These are phyloP conservation scores for Hedychridium roseum DNA, from an alignment of 2,888 invertebrate species.

Conservation along the genomic window DNA sequence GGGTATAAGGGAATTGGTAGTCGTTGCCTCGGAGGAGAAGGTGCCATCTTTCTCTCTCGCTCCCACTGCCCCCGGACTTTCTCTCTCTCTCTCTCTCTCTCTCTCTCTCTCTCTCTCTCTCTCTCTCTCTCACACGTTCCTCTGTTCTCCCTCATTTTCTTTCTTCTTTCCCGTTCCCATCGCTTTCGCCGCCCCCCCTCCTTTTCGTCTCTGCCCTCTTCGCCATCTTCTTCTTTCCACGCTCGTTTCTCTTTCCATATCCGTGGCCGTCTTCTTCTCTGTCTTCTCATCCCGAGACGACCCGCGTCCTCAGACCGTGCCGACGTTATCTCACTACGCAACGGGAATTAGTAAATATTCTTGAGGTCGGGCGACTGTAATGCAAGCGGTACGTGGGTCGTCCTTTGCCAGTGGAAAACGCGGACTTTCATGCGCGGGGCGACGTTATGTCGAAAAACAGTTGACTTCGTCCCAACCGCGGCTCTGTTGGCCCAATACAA, in stretches of 20 bases:
- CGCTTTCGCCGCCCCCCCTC: conserved; percentile 5
- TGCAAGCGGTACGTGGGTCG: conserved; percentile 16
- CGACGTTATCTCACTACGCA: conserved; percentile 55
- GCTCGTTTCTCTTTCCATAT: neutral
- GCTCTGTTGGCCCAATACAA: no score
- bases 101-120: conserved; percentile 1
- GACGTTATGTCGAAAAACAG: conserved; percentile 19
- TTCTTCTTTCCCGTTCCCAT: conserved; percentile 8
- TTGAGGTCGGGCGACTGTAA: conserved; percentile 21
- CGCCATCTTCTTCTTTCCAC: neutral
- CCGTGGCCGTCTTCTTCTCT: conserved; percentile 4
- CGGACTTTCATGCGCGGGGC: conserved; percentile 13
- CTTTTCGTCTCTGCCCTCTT: neutral
- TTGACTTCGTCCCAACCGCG: conserved; percentile 20
- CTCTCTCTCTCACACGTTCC: conserved; percentile 4
- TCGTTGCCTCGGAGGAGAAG: conserved; percentile 33
- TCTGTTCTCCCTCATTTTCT: conserved; percentile 7
- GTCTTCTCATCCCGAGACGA: conserved; percentile 4
- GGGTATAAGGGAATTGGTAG: conserved; percentile 47
- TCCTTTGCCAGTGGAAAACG: conserved; percentile 10
- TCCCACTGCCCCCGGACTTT: neutral
- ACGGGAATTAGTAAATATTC: conserved; percentile 56
- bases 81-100: conserved; percentile 8
- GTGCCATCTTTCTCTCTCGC: conserved; percentile 15
- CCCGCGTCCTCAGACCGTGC: conserved; percentile 13